Base-by-base conservation (phyloP, 2,888 invertebrate species). In the Lamellibrachia satsuma region DNA sequence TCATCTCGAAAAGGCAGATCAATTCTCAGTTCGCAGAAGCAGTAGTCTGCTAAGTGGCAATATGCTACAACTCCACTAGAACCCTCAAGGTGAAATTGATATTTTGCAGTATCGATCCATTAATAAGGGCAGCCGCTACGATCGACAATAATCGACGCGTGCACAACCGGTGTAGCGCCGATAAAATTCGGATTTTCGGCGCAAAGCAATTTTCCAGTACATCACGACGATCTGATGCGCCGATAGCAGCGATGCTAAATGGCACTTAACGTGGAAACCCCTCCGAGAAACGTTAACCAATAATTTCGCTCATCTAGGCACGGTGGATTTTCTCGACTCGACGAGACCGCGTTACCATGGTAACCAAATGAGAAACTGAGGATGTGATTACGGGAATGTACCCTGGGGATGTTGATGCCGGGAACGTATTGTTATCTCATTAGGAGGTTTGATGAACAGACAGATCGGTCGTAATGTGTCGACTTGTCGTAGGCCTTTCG, bases 41-140 rank as follows among this genome's bases (percentile, higher is more conserved):
- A 39, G 39, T 39, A 39, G 75, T 3, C 1, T 22, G 22, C 75
- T 6, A 15, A 75, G 39, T 22, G 22, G 75, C 75, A 15, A 22
- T 15, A 75, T 6, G 75, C 75, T 15, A 6, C 75, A 6, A 6
- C 75, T 75, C 75, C 75, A 75, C 57, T 8, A 2, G 2, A 2
- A 57, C 57, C 75, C 75, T 75, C 75, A 22, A 75, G 75, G 75
- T 75, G 75, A 75, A 75, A 75, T 75, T 75, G 75, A 75, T 75
- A 75, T 75, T 75, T 75, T 75, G 75, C 15, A 22, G 75, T 15
- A 75, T 75, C 75, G 75, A 75, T 75, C 75, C 75, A 75, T 75
- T 75, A 75, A 22, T 22, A 75, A 75, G 75, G 75, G 75, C 75
- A 75, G 22, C 22, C 75, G 22, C 75, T 15, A 22, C 75, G 75